phyloP scores from a whole-genome alignment of 2,797 vertebrate species.

The Diglossa cyanea region DNA sequence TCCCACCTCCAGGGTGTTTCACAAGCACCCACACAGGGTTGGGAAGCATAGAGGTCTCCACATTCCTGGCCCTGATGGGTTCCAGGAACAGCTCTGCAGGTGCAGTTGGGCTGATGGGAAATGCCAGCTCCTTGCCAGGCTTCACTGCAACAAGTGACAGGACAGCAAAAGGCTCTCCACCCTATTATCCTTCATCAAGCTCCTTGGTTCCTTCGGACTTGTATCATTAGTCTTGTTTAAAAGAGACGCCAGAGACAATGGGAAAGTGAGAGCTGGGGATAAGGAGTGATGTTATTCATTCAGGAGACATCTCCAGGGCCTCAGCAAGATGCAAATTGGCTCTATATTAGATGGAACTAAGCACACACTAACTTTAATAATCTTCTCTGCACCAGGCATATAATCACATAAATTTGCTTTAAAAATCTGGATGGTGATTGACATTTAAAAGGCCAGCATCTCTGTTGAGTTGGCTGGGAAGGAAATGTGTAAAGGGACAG shows the following conservation, averaged over 20 bases:
- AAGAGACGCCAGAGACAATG: background rate
- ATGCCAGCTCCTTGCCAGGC: background rate
- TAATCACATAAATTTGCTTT: background rate
- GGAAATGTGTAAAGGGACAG: background rate
- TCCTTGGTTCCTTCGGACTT: background rate
- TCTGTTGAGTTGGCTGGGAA: background rate
- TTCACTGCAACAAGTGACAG: background rate
- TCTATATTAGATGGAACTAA: background rate
- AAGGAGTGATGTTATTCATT: background rate
- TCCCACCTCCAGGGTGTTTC: background rate
- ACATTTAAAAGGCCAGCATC: background rate
- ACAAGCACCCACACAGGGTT: accelerated
- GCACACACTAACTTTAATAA: background rate
- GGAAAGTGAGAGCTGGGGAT: background rate
- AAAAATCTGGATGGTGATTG: background rate
- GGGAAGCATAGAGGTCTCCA: background rate
- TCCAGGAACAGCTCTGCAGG: background rate
- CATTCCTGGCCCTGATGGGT: background rate
- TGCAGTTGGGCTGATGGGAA: background rate
- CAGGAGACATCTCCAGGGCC: background rate
- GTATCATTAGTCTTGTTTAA: accelerated
- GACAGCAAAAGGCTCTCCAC: background rate
- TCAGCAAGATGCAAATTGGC: background rate
- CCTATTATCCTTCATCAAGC: background rate
- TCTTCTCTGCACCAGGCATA: background rate